Evolutionary conservation across 2,797 vertebrate species (phyloP).

Genomic region (Neomorphus geoffroyi): DNA sequence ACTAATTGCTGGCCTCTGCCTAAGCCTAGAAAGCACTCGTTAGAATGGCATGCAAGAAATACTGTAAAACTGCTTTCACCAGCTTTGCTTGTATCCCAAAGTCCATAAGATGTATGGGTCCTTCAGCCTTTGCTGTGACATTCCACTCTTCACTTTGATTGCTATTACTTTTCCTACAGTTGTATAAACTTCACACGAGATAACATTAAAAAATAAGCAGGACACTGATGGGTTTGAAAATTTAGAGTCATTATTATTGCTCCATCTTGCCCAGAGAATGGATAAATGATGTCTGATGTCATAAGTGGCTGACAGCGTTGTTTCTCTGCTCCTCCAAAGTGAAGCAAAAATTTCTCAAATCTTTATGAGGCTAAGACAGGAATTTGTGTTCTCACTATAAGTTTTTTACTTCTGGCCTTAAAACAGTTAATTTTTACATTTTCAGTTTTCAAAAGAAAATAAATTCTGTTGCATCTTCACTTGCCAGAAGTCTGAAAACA

Average conservation of each 20-base stretch:
- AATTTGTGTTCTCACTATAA: neutral
- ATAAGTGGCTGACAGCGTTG: neutral
- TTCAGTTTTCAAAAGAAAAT: neutral
- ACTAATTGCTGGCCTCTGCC: neutral
- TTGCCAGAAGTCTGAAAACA: neutral
- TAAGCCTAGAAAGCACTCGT: neutral
- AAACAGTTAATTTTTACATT: neutral
- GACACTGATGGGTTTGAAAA: neutral
- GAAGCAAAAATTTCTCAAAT: fast-evolving
- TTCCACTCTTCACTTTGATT: neutral
- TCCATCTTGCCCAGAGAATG: neutral
- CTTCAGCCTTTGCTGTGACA: neutral
- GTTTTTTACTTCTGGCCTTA: neutral
- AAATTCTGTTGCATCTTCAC: neutral
- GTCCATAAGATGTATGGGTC: neutral
- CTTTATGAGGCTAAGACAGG: neutral
- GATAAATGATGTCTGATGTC: neutral
- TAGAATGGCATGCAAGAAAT: neutral
- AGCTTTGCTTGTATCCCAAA: neutral
- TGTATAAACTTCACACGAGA: neutral
- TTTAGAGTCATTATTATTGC: neutral
- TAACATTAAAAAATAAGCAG: neutral
- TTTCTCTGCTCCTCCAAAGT: neutral
- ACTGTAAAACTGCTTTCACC: neutral
- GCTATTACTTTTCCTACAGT: neutral